phyloP scores from a whole-genome alignment of 2,888 invertebrate genomes.

The Dynastes maya region DNA sequence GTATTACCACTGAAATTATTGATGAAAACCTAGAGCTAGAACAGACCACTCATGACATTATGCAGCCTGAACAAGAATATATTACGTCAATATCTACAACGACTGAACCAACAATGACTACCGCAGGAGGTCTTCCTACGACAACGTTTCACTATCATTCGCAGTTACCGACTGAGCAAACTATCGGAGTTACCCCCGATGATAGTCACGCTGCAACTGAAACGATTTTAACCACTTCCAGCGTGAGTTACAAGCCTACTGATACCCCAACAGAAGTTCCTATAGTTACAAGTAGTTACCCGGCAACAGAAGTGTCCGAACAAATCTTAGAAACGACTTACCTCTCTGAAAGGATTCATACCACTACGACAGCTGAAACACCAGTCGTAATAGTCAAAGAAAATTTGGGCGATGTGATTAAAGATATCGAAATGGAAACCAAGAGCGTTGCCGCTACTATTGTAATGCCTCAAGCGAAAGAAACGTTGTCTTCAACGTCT shows the following conservation, averaged over 20 bases:
- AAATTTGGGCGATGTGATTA: conserved; percentile 51
- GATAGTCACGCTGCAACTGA: background rate
- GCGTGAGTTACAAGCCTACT: conserved; percentile 18
- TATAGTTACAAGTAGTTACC: conserved; percentile 36
- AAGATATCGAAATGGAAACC: conserved; percentile 54
- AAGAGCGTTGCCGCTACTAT: conserved; percentile 53
- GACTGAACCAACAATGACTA: background rate
- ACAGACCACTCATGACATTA: background rate
- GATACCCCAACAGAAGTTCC: conserved; percentile 22
- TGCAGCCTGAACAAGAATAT: background rate
- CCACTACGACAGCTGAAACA: conserved; percentile 28
- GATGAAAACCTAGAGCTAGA: background rate
- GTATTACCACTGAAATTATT: background rate
- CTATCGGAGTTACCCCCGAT: conserved; percentile 21
- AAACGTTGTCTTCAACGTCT: background rate
- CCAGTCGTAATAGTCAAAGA: conserved; percentile 37
- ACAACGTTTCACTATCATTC: conserved; percentile 50
- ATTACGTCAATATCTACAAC: conserved; percentile 3
- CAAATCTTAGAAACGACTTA: conserved; percentile 41
- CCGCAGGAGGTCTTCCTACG: background rate
- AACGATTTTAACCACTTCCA: background rate
- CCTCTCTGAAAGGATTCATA: conserved; percentile 16
- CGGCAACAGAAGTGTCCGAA: conserved; percentile 27
- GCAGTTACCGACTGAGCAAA: conserved; percentile 46
- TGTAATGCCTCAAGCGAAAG: conserved; percentile 36